A percentile compares a stretch with the other conserved stretches of the same genome.
Evolutionary conservation across 2,888 invertebrate genomes (phyloP).

Genomic region (Rotaria magnacalcarata): DNA sequence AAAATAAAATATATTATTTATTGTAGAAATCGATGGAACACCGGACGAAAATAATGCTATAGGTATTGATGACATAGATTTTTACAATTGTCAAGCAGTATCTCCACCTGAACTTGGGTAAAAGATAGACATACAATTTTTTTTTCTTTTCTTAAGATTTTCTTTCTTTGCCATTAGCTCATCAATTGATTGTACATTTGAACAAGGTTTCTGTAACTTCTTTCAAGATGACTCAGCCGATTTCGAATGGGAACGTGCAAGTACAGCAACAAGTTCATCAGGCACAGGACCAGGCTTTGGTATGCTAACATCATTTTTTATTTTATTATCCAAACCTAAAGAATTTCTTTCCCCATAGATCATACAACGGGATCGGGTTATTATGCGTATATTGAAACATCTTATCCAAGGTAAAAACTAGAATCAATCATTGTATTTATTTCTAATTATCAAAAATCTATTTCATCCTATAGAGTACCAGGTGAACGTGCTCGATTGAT

Average conservation of each 20-base stretch:
- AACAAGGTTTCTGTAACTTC: conserved; percentile 37
- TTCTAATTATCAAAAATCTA: not conserved
- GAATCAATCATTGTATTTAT: too few relatives aligned
- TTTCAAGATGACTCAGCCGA: conserved; percentile 26
- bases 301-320: not conserved
- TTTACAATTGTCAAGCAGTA: conserved; percentile 40
- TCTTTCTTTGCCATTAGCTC: not conserved
- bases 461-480: not conserved
- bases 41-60: conserved; percentile 44
- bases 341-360: not conserved
- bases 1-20: not conserved
- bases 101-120: not conserved
- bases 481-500: conserved; percentile 51
- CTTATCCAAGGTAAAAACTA: conserved; percentile 48
- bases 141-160: too few relatives aligned
- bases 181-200: conserved; percentile 41
- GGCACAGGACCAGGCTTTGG: conserved; percentile 42
- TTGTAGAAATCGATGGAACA: conserved; percentile 15
- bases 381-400: conserved; percentile 51
- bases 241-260: conserved; percentile 35
- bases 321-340: not conserved
- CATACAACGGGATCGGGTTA: conserved; percentile 49
- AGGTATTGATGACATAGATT: conserved; percentile 48
- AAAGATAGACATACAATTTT: too few relatives aligned
- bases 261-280: not conserved